Base-by-base conservation (phyloP, 2,113 vertebrate species). In the Eudorcas thomsonii region DNA sequence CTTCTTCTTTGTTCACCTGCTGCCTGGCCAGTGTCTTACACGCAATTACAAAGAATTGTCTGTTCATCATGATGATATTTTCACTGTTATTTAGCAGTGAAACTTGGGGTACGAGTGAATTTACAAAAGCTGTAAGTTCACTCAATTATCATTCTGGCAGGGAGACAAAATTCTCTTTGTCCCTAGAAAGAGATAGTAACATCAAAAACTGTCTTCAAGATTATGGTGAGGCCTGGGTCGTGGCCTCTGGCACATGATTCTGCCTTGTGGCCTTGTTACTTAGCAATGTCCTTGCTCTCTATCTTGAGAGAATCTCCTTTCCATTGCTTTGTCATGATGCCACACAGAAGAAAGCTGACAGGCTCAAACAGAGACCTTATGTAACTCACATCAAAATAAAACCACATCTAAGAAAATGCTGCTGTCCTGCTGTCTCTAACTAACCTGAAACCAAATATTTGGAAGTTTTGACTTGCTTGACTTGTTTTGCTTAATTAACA, bases 401-500 rank as follows among this genome's bases (percentile, higher is more conserved):
- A 84, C 39, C n/a, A 23, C 3, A 59, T 36, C 55, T 87, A 74
- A 95, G 92, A 52, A 96, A 84, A 74, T 33, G 25, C 33, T 84
- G 26, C 52, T 82, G 17, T 80, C 71, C 36, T 84, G 26, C 48
- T 82, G 17, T 80, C 71, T 54, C 52, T 91, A 83, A 92, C 77
- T 85, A 89, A 84, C 78, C 90, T 33, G 10, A 96, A 96, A 95
- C 55, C 82, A 97, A 95, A 94, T 90, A 95, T 55, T 80, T 39
- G 88, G 59, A 95, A 78, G 43, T 91, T 96, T 93, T 74, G 12
- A 96, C 94, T 96, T 91, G 62, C 80, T 91, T 96, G 94, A 96
- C 71, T 97, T 93, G 45, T 97, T 98, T 97, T 98, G 78, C 88
- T 90, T 97, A 95, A 80, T 96, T 96, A 97, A 89, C 90, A 98